phyloP scores from a whole-genome alignment of 2,113 vertebrate genomes.

The Alces alces region DNA sequence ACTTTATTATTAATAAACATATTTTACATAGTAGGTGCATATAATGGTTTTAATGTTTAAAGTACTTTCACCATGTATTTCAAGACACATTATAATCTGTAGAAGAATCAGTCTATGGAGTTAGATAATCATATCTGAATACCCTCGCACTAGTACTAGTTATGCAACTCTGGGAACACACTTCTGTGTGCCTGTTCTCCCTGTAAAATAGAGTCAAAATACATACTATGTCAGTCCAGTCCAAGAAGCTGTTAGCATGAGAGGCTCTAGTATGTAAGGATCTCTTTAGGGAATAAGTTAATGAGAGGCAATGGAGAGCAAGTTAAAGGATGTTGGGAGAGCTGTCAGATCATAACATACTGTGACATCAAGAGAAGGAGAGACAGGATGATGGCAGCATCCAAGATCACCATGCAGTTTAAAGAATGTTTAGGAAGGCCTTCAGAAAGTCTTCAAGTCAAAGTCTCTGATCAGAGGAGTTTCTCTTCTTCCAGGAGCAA shows the following conservation, averaged over 20 bases:
- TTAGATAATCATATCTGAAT: neutral
- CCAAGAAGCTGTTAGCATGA: neutral
- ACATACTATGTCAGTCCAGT: neutral
- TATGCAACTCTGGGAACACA: neutral
- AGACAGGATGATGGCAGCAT: neutral
- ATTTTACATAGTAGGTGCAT: neutral
- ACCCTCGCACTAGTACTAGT: neutral
- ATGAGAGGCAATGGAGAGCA: neutral
- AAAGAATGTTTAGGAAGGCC: neutral
- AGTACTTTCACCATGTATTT: neutral
- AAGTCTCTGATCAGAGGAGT: neutral
- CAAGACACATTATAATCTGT: neutral
- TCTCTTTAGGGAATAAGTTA: neutral
- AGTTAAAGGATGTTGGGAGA: neutral
- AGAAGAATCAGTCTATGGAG: neutral
- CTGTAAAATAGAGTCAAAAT: neutral
- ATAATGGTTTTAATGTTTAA: neutral
- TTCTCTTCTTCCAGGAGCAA: neutral
- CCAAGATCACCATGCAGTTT: neutral
- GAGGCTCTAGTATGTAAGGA: neutral
- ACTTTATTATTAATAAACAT: neutral
- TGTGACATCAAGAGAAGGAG: neutral
- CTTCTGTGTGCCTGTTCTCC: neutral
- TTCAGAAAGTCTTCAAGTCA: neutral
- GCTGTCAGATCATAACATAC: neutral